A percentile compares a stretch with the other conserved stretches of the same genome.
phyloP scores from a whole-genome alignment of 1,140 invertebrate genomes.

The Stenopsyche tienmushanensis region DNA sequence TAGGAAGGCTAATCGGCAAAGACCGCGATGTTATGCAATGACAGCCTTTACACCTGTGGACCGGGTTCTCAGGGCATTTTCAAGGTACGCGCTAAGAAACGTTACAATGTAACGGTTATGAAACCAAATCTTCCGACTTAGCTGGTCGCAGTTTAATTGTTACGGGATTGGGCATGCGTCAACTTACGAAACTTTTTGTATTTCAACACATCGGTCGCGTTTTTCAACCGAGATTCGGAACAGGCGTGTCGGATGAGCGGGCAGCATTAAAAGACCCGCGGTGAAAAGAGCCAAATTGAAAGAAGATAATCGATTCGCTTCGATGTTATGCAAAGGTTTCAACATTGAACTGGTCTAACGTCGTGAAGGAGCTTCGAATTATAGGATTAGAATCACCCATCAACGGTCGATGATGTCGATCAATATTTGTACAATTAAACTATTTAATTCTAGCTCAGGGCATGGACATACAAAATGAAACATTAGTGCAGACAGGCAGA shows the following conservation, averaged over 20 bases:
- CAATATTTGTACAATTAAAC: too few relatives aligned
- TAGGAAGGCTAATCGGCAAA: not conserved
- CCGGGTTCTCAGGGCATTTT: conserved; percentile 16
- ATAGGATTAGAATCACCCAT: too few relatives aligned
- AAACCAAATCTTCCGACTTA: conserved; percentile 14
- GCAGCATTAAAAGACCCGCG: too few relatives aligned
- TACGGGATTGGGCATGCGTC: not conserved
- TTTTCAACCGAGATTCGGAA: not conserved
- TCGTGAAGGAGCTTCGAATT: too few relatives aligned
- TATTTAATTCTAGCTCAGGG: too few relatives aligned
- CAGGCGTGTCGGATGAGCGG: not conserved
- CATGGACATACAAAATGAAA: too few relatives aligned
- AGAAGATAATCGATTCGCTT: too few relatives aligned
- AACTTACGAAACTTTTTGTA: conserved; percentile 2
- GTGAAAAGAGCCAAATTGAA: too few relatives aligned
- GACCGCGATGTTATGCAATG: conserved; percentile 6
- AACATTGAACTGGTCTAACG: too few relatives aligned
- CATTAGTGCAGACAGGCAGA: too few relatives aligned
- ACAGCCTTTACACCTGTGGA: not conserved
- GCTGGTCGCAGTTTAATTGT: conserved; percentile 1
- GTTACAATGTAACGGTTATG: conserved; percentile 20
- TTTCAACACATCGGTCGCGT: conserved; percentile 4
- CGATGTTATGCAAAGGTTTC: too few relatives aligned
- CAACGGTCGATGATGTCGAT: too few relatives aligned
- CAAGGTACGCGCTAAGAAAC: conserved; percentile 19